Conservation (phyloP, 1,140 invertebrate genomes). For the Aphaenogaster floridana region DNA sequence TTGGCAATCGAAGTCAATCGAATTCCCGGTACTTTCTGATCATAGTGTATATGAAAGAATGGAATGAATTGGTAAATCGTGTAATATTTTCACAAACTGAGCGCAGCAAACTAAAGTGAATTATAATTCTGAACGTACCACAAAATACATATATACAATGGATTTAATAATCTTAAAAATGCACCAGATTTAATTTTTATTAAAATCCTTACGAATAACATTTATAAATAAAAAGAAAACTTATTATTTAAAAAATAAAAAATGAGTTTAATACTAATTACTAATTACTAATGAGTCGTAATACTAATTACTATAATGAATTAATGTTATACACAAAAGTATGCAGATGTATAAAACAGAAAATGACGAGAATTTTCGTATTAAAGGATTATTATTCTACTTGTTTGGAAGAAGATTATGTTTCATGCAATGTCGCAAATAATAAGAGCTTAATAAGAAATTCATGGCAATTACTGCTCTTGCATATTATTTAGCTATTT, state of each 20-base stretch:
- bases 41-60: neutral
- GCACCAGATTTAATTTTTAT: neutral
- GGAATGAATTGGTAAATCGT: neutral
- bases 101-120: neutral
- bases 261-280: neutral
- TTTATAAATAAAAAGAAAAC: neutral
- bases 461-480: neutral
- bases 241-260: constrained; percentile 9
- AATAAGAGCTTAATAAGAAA: neutral
- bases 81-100: neutral
- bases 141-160: neutral
- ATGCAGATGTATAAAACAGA: neutral
- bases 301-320: neutral
- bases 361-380: neutral
- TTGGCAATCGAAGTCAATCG: no score
- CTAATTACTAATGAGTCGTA: no score
- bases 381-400: constrained; percentile 10
- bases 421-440: neutral
- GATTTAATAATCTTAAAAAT: neutral
- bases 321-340: neutral
- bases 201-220: neutral
- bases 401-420: neutral
- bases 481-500: neutral
- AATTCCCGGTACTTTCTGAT: no score
- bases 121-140: neutral